Evolutionary conservation across 2,113 vertebrate species (phyloP).

Genomic region (Hylia prasina): DNA sequence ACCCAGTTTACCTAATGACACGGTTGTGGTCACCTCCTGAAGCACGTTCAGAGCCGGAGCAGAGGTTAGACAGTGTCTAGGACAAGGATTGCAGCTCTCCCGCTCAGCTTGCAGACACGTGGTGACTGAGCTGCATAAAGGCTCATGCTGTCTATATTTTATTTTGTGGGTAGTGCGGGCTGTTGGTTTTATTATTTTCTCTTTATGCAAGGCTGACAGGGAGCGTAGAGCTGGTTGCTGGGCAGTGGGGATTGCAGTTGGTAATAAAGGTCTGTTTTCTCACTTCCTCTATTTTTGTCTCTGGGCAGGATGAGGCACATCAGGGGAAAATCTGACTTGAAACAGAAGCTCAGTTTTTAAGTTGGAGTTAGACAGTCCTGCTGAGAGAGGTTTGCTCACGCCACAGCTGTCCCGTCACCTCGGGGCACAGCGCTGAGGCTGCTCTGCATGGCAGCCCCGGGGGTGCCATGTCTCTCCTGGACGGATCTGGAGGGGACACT

Average conservation of each 20-base stretch:
- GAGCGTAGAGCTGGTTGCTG: conserved; percentile 9
- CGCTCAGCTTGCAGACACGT: conserved; percentile 7
- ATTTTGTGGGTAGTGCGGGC: conserved; percentile 25
- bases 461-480: background rate
- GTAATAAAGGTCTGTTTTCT: conserved; percentile 67
- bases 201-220: conserved; percentile 8
- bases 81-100: conserved; percentile 1
- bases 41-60: background rate
- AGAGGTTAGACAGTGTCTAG: background rate
- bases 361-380: conserved; percentile 24
- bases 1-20: background rate
- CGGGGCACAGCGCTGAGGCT: background rate
- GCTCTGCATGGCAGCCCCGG: background rate
- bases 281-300: conserved; percentile 65
- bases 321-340: conserved; percentile 46
- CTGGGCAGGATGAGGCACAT: conserved; percentile 50
- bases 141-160: conserved; percentile 42
- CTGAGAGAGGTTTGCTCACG: background rate
- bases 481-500: background rate
- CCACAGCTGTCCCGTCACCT: background rate
- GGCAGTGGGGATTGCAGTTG: conserved; percentile 35
- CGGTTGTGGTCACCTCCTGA: background rate
- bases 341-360: conserved; percentile 7
- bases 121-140: background rate
- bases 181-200: conserved; percentile 62